Base-by-base conservation (phyloP, 2,113 vertebrate genomes). In the Camelus dromedarius region DNA sequence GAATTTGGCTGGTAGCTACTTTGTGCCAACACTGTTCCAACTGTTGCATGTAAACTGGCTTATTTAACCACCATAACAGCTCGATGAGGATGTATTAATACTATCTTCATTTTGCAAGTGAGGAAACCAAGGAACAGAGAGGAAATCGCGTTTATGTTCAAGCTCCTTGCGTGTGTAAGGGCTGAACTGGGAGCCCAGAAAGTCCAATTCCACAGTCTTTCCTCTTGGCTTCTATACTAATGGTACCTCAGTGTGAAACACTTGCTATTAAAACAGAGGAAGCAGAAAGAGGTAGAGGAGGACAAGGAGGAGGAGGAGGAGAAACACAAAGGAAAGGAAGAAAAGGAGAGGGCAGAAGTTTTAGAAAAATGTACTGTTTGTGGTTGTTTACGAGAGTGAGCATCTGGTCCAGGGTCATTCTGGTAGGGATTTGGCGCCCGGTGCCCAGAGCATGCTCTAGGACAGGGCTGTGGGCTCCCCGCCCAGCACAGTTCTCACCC, bases 91-190 rank as follows among this genome's bases (percentile, higher is more conserved):
- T 62, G 22, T 2, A n/a, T n/a, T 67, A 38, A 22, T 24, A 75
- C 42, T 22, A 54, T 6, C 7, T 24, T 46, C 52, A 93, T 75
- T 93, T 83, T 86, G 20, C n/a, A 86, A 46, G 89, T 48, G n/a
- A 75, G 10, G n/a, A 48, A 69, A 79, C 13, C 32, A 66, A 86
- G 66, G 62, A 75, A 32, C 48, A 66, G 46, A 83, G 14, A 91
- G 2, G 8, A 0, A 30, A 66, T 4, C 0, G 0, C 42, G 24
- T 87, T 48, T 11, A 4, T n/a, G 19, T n/a, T 30, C 22, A 22
- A 1, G 20, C 14, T 54, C 24, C 48, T 66, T 4, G 48, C 22
- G 4, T 14, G 6, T 35, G 6, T 70, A 30, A 38, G 32, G 20
- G 12, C 66, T 38, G 72, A 93, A n/a, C 81, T 32, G 9, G 16